These are phyloP conservation scores for Tokudaia tokunoshimensis DNA, from an alignment of 2,797 vertebrate species.

Conservation along the genomic window DNA sequence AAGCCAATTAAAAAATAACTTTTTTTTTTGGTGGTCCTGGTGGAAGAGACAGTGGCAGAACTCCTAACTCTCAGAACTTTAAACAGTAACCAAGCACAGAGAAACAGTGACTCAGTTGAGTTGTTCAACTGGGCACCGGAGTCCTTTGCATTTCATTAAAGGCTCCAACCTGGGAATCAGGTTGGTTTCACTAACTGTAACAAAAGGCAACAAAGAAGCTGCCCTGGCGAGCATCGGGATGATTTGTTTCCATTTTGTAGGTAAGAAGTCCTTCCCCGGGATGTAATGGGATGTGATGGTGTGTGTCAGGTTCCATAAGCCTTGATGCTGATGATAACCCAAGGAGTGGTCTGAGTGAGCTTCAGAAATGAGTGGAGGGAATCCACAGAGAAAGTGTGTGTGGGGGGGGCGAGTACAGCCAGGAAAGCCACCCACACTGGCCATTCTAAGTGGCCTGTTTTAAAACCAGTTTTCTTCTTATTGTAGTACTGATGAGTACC, in stretches of 20 bases:
- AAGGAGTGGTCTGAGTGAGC: not conserved
- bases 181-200: not conserved
- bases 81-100: not conserved
- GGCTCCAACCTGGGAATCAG: not conserved
- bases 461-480: not conserved
- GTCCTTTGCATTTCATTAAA: not conserved
- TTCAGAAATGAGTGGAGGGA: not conserved
- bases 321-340: not conserved
- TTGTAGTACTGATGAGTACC: constrained; percentile 20
- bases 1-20: not conserved
- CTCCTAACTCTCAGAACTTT: not conserved
- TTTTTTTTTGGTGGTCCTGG: not conserved
- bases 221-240: not conserved
- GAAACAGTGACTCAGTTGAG: not conserved
- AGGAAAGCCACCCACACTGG: not conserved
- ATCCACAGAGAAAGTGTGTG: not conserved
- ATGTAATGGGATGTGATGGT: not conserved
- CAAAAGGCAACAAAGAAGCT: not conserved
- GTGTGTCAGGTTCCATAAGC: not conserved
- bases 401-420: fast-evolving
- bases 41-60: constrained; percentile 24
- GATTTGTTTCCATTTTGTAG: not conserved
- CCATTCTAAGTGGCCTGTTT: not conserved
- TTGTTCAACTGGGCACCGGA: not conserved
- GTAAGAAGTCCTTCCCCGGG: not conserved